phyloP scores from a whole-genome alignment of 2,888 invertebrate species.

The Ennomos fuscantarius region DNA sequence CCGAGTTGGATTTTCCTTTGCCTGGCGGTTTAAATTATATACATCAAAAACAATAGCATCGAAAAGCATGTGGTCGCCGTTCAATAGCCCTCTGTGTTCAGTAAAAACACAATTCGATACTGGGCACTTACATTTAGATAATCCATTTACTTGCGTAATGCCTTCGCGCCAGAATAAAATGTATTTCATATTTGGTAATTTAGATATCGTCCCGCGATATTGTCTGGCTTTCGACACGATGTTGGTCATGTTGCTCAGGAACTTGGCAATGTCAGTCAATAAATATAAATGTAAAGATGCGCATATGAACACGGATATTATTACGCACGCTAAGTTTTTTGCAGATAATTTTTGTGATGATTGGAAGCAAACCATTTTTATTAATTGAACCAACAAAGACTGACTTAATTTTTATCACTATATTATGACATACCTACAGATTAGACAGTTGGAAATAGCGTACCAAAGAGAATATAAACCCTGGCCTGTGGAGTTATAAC shows the following conservation, averaged over 20 bases:
- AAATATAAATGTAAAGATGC: conserved; percentile 41
- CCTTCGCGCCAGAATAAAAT: conserved; percentile 48
- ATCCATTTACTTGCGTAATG: conserved; percentile 11
- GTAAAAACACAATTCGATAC: conserved; percentile 53
- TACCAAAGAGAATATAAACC: too few species aligned
- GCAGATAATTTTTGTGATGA: conserved; percentile 38
- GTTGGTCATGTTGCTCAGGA: conserved; percentile 34
- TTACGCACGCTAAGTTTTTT: conserved; percentile 36
- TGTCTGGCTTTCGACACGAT: not conserved
- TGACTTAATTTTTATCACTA: not conserved
- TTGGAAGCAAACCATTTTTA: conserved; percentile 18
- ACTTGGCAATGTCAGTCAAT: conserved; percentile 35
- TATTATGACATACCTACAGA: not conserved
- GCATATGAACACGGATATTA: conserved; percentile 39
- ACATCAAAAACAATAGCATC: conserved; percentile 58
- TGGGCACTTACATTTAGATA: conserved; percentile 41
- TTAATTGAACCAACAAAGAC: not conserved
- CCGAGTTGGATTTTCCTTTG: conserved; percentile 39
- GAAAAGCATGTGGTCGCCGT: conserved; percentile 46
- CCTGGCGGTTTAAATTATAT: conserved; percentile 30
- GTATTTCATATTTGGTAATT: conserved; percentile 38
- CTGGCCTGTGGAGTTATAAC: too few species aligned
- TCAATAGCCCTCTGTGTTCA: conserved; percentile 44
- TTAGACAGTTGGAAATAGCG: not conserved
- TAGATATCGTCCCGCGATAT: not conserved